phyloP scores from a whole-genome alignment of 1,140 invertebrate species.

The Drosophila bifasciata region DNA sequence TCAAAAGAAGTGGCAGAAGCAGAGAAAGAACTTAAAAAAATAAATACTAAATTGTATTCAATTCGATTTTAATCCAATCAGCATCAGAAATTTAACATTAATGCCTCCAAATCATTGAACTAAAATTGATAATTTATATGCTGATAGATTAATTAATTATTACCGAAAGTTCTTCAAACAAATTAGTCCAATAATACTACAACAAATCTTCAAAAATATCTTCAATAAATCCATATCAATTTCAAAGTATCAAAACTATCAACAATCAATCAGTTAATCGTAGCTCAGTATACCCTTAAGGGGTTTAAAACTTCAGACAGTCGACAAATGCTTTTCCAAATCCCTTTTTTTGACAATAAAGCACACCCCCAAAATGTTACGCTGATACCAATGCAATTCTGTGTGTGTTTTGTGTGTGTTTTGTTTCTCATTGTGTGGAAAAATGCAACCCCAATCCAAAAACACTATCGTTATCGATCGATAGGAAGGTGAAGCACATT shows the following conservation, averaged over 20 bases:
- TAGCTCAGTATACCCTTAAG: too few relatives aligned
- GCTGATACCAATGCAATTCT: background rate
- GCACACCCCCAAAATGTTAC: background rate
- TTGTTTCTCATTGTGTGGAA: slow-evolving; percentile 24
- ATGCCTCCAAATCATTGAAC: too few relatives aligned
- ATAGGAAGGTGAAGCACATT: slow-evolving; percentile 80
- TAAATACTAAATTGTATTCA: background rate
- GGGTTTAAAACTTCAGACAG: too few relatives aligned
- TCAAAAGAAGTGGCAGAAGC: too few relatives aligned
- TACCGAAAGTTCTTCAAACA: too few relatives aligned
- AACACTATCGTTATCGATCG: slow-evolving; percentile 1
- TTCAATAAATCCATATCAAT: background rate
- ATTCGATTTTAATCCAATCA: too few relatives aligned
- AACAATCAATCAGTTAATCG: background rate
- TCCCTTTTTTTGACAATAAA: background rate
- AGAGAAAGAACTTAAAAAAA: too few relatives aligned
- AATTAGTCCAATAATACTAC: too few relatives aligned
- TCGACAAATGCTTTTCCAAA: slow-evolving; percentile 12
- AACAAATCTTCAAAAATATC: too few relatives aligned
- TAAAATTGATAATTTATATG: too few relatives aligned
- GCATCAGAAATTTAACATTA: too few relatives aligned
- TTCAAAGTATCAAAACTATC: background rate
- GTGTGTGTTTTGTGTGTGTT: slow-evolving; percentile 28
- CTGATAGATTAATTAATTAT: too few relatives aligned
- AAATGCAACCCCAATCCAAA: slow-evolving; percentile 25